phyloP scores from a whole-genome alignment of 1,140 invertebrate species.

The Apis dorsata region DNA sequence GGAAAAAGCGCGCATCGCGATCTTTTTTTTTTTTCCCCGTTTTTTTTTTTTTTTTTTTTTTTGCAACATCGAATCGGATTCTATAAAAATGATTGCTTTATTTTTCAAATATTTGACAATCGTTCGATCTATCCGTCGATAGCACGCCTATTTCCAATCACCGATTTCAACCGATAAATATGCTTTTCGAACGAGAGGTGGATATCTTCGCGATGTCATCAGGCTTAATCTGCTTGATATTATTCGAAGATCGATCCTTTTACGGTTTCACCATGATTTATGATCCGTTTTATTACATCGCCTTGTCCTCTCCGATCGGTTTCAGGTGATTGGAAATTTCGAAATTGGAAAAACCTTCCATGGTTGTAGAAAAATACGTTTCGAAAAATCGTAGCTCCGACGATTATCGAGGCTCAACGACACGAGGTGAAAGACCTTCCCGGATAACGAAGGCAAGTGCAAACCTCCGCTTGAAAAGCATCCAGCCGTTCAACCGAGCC shows the following conservation, averaged over 20 bases:
- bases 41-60: too few relatives aligned
- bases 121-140: not conserved
- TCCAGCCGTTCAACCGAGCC: conserved; percentile 10
- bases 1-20: too few relatives aligned
- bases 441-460: conserved; percentile 30
- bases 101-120: conserved; percentile 23
- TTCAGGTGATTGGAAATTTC: too few relatives aligned
- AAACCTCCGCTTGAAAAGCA: conserved; percentile 21
- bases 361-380: not conserved
- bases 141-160: not conserved
- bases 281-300: not conserved
- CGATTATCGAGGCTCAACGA: not conserved
- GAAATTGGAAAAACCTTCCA: not conserved
- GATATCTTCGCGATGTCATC: too few relatives aligned
- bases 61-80: not conserved
- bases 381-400: not conserved
- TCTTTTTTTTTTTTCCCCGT: not conserved
- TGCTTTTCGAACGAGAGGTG: not conserved
- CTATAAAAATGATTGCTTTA: conserved; percentile 12
- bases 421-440: conserved; percentile 26
- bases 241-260: not conserved
- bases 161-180: not conserved
- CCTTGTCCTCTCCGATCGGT: not conserved
- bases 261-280: not conserved
- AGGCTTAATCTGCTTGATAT: too few relatives aligned